These are phyloP conservation scores for Apodemus speciosus DNA, from an alignment of 2,113 vertebrate species.

Conservation along the genomic window DNA sequence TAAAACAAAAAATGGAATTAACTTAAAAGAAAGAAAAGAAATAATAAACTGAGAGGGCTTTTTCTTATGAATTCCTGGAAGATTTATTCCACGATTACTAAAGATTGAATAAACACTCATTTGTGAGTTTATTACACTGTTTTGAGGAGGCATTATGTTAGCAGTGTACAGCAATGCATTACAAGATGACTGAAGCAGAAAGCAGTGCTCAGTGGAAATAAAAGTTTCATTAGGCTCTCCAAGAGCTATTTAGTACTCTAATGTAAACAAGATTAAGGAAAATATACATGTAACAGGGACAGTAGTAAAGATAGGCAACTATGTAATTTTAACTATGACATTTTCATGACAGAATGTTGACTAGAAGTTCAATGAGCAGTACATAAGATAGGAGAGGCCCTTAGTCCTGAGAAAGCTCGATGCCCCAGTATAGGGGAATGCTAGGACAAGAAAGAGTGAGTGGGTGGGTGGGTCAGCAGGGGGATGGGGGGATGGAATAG, in stretches of 20 bases:
- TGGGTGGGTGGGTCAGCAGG: no score
- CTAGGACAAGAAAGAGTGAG: no score
- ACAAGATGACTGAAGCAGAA: constrained; percentile 5
- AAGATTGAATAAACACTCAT: constrained; percentile 57
- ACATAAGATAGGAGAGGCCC: neutral
- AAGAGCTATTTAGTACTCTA: constrained; percentile 55
- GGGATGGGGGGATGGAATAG: no score
- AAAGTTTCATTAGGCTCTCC: constrained; percentile 46
- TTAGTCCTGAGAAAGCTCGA: no score
- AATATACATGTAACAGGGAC: constrained; percentile 12
- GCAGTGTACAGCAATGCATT: constrained; percentile 29
- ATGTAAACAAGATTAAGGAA: constrained; percentile 62
- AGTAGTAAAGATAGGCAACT: constrained; percentile 4
- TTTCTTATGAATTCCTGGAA: constrained; percentile 49
- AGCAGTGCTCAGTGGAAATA: constrained; percentile 55
- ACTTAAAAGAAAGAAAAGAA: constrained; percentile 63
- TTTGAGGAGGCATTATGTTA: constrained; percentile 67
- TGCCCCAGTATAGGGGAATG: no score
- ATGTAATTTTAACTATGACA: neutral
- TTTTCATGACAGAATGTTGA: constrained; percentile 52
- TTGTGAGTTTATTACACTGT: constrained; percentile 49
- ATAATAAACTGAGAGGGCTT: constrained; percentile 16
- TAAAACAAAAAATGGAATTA: constrained; percentile 44
- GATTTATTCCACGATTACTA: constrained; percentile 65
- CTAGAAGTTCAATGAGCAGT: neutral